Conservation (phyloP, 2,888 invertebrate species). For the Leptopilina syphax region DNA sequence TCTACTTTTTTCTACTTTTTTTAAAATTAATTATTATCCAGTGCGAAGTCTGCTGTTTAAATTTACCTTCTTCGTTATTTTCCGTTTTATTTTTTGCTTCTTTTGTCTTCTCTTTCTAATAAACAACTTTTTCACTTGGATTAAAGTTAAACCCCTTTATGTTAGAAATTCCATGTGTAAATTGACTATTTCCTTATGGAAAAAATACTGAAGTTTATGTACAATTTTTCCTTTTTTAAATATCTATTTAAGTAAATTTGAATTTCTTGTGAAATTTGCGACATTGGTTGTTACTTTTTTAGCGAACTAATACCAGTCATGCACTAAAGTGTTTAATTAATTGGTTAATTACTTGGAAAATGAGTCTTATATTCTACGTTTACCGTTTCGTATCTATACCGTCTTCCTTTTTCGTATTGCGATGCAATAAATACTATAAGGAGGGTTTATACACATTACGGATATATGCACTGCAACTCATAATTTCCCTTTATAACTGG, state of each 20-base stretch:
- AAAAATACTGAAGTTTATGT: neutral
- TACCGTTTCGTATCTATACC: constrained; percentile 18
- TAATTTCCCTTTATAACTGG: constrained; percentile 34
- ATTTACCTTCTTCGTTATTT: constrained; percentile 1
- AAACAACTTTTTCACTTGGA: too few species aligned
- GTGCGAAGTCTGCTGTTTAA: too few species aligned
- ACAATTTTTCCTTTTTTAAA: neutral
- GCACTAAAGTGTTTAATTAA: constrained; percentile 27
- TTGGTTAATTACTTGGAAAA: constrained; percentile 19
- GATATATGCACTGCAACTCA: constrained; percentile 34
- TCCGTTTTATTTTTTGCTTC: too few species aligned
- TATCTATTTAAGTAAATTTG: neutral
- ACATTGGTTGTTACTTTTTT: neutral
- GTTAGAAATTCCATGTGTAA: neutral
- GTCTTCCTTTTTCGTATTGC: constrained; percentile 28
- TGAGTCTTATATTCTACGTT: constrained; percentile 6
- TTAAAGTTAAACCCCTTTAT: neutral
- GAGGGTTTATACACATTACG: constrained; percentile 22
- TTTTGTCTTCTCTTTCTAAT: neutral
- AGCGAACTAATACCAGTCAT: neutral
- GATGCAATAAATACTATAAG: constrained; percentile 23
- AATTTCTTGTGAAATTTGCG: constrained; percentile 16
- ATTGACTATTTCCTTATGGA: neutral
- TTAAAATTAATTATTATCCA: too few species aligned
- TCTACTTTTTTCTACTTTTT: too few species aligned